Evolutionary conservation across 1,140 invertebrate genomes (phyloP).

Genomic region (Trypoxylus dichotomus): DNA sequence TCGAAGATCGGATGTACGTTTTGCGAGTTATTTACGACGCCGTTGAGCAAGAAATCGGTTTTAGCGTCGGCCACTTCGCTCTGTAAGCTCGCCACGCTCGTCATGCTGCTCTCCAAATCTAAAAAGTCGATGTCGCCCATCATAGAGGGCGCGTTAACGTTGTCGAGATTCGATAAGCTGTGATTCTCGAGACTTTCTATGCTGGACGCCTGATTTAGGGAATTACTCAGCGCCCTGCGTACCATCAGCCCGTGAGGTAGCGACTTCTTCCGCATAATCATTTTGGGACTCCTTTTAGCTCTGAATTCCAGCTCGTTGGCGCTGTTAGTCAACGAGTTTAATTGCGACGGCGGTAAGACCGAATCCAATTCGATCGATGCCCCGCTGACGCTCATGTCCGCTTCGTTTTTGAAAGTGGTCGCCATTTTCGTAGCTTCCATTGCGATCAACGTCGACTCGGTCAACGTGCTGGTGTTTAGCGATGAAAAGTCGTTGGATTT

Average conservation of each 20-base stretch:
- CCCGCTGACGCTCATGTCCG: constrained; percentile 63
- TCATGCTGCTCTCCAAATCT: constrained; percentile 77
- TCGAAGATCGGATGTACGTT: constrained; percentile 55
- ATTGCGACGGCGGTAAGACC: constrained; percentile 76
- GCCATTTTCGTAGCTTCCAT: constrained; percentile 72
- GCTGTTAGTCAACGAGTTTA: constrained; percentile 66
- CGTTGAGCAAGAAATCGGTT: constrained; percentile 43
- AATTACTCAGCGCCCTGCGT: constrained; percentile 66
- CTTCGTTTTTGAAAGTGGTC: constrained; percentile 61
- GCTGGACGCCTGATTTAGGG: constrained; percentile 60
- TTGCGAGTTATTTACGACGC: constrained; percentile 32
- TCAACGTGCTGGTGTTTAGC: constrained; percentile 56
- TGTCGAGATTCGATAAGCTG: constrained; percentile 67
- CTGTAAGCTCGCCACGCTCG: constrained; percentile 81
- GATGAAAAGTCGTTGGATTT: constrained; percentile 50
- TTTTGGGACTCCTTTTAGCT: constrained; percentile 49
- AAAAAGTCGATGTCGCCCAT: constrained; percentile 73
- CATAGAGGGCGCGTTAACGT: constrained; percentile 78
- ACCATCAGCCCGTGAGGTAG: constrained; percentile 69
- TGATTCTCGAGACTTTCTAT: constrained; percentile 56
- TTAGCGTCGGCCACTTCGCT: constrained; percentile 70
- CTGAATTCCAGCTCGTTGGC: constrained; percentile 52
- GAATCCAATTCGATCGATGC: constrained; percentile 70
- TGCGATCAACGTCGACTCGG: constrained; percentile 70
- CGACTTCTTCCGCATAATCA: constrained; percentile 63